Conservation (phyloP, 2,113 vertebrate genomes). For the Sprattus sprattus region DNA sequence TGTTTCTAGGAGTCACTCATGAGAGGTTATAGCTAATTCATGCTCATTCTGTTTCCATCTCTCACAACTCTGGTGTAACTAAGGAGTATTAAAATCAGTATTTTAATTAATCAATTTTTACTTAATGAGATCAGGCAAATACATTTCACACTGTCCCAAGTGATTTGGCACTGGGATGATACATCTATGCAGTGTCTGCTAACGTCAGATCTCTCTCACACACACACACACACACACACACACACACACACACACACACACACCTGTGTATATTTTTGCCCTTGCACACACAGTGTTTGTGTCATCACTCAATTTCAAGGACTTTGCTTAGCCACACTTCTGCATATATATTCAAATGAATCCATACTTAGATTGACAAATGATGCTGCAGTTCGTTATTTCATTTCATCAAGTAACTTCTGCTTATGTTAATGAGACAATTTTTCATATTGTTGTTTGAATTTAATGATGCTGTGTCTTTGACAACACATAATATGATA, state of each 20-base stretch:
- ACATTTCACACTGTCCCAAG: constrained; percentile 1
- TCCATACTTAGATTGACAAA: background rate
- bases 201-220: background rate
- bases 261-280: background rate
- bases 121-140: constrained; percentile 5
- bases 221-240: constrained; percentile 17
- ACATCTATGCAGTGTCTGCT: background rate
- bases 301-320: background rate
- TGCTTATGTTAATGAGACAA: background rate
- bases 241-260: background rate
- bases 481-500: background rate
- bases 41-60: background rate
- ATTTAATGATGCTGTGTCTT: background rate
- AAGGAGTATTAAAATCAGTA: background rate
- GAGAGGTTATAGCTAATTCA: background rate
- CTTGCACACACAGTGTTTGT: background rate
- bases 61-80: background rate
- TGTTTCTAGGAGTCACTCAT: background rate
- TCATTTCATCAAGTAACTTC: background rate
- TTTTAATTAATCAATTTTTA: background rate
- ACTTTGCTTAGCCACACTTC: background rate
- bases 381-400: background rate
- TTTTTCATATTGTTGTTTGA: background rate
- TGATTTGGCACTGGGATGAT: background rate
- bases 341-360: background rate